Base-by-base conservation (phyloP, 1,140 invertebrate species). In the Drosophila tropicalis region DNA sequence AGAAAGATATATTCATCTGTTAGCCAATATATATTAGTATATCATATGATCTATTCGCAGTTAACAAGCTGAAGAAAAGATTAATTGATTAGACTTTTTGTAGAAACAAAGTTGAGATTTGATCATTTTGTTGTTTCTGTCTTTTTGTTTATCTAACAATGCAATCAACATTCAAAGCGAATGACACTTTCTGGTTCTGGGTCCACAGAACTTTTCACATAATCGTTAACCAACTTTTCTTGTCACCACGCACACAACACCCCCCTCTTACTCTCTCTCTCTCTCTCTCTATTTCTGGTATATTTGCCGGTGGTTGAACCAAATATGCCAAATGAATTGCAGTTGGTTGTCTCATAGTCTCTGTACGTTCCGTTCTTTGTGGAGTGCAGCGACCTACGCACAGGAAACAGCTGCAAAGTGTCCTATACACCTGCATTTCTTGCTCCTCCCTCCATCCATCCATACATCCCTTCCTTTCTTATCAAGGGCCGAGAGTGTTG, bases 341-440 rank as follows among this genome's bases (percentile, higher is more conserved):
- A 86, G 69, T 69, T 81, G 68, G 68, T 29, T 72, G 44, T 51
- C 44, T 51, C 44, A 51, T 51, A 29, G 29, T 51, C 58, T 39
- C 36, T n/a, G 12, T 39, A 29, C 29, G 29, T 39, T 13, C 10
- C 34, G 34, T 36, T 36, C 9, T 6, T 36, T 51, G 36, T n/a
- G 58, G 79, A 41, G 82, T 85, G 79, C 75, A 85, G 70, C 82
- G 82, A 86, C 82, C 82, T 55, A 81, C 74, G 73, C 70, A 81
- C 64, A 73, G 74, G 74, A 81, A 79, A 71, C 67, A 64, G 56
- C 64, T 34, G 61, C 61, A 73, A 66, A 69, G 70, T 75, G 72
- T 76, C 72, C 57, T 76, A 63, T 72, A 70, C 68, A 22, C n/a
- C 29, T 55, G 17, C 10, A 17, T 29, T 62, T 19, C 36, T n/a